Evolutionary conservation across 2,113 vertebrate genomes (phyloP).

Genomic region (Dasyornis broadbenti): DNA sequence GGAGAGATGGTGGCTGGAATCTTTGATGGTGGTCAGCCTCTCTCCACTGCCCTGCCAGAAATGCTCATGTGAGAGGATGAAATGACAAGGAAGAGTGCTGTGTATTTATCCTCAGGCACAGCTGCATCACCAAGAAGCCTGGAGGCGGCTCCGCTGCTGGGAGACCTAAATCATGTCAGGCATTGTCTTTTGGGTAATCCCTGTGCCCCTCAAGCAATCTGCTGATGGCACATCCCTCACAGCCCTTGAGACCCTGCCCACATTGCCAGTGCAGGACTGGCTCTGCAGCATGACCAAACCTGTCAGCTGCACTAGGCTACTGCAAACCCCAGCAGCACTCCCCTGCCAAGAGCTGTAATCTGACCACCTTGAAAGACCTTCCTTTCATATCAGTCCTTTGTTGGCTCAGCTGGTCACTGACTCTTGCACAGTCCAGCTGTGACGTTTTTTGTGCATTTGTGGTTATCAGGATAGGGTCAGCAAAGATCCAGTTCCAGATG

Average conservation of each 20-base stretch:
- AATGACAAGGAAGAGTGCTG: background rate
- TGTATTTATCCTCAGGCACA: background rate
- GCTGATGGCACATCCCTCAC: background rate
- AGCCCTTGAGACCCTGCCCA: background rate
- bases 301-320: background rate
- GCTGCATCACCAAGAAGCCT: background rate
- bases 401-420: constrained; percentile 23
- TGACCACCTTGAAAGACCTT: background rate
- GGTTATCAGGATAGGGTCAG: background rate
- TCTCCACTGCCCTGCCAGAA: background rate
- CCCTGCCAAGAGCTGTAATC: background rate
- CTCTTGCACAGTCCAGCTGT: background rate
- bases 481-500: background rate
- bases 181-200: background rate
- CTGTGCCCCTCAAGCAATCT: background rate
- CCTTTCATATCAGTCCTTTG: background rate
- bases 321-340: background rate
- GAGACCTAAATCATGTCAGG: background rate
- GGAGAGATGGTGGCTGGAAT: background rate
- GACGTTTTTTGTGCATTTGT: background rate
- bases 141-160: background rate
- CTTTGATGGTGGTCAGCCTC: background rate
- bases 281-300: background rate
- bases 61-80: background rate
- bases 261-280: too few relatives aligned